phyloP scores from a whole-genome alignment of 2,888 invertebrate species.

The Plebejus anna region DNA sequence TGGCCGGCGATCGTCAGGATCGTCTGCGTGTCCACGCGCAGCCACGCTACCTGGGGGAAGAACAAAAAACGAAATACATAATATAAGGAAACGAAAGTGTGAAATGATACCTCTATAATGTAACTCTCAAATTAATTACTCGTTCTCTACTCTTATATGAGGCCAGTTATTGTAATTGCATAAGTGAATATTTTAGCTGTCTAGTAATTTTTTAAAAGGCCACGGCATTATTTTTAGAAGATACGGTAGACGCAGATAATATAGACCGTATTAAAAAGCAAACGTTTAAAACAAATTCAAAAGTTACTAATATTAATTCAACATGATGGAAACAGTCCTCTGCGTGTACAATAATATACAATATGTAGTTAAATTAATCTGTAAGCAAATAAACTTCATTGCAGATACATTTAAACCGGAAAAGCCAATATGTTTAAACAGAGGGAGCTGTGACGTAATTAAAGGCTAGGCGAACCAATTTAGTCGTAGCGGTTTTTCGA shows the following conservation, averaged over 20 bases:
- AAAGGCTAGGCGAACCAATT: slow-evolving; percentile 4
- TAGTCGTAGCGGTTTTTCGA: slow-evolving; percentile 6
- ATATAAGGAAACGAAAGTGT: too few relatives aligned
- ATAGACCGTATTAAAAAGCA: too few relatives aligned
- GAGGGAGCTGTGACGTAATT: slow-evolving; percentile 2
- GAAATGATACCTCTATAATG: too few relatives aligned
- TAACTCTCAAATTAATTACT: too few relatives aligned
- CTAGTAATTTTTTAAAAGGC: too few relatives aligned
- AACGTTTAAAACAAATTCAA: too few relatives aligned
- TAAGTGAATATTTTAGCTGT: too few relatives aligned
- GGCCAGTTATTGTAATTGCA: too few relatives aligned
- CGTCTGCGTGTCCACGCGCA: slow-evolving; percentile 93
- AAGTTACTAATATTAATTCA: neutral
- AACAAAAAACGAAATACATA: too few relatives aligned
- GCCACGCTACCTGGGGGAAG: slow-evolving; percentile 88
- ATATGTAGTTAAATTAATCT: neutral
- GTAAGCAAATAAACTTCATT: slow-evolving; percentile 1
- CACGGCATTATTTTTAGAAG: too few relatives aligned
- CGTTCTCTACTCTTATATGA: too few relatives aligned
- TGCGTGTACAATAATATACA: neutral
- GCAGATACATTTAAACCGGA: neutral
- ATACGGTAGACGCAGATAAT: too few relatives aligned
- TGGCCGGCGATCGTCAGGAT: slow-evolving; percentile 93
- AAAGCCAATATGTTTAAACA: slow-evolving; percentile 22
- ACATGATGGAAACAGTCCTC: neutral